Base-by-base conservation (phyloP, 2,797 vertebrate species). In the Coranthus polyacanthus region DNA sequence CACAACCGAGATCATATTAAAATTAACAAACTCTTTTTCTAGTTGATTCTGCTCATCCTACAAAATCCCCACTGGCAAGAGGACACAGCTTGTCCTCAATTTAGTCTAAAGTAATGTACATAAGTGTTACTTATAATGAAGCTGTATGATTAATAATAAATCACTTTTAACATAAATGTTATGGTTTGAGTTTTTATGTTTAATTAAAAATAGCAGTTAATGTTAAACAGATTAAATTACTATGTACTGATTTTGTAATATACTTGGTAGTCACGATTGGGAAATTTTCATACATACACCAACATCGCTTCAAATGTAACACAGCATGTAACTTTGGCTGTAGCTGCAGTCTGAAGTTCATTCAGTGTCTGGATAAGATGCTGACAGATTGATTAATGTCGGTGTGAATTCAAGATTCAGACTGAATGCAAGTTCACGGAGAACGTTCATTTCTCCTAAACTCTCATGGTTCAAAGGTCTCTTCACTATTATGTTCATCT, bases 101-200 rank as follows among this genome's bases (percentile, higher is more conserved):
- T 24, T 16, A 62, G 29, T 32, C 29, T 11, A 63, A 22, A 59
- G 7, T 29, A 50, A 51, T 84, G 60, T 80, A 78, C 61, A 81
- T 81, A 76, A 65, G 13, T 2, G 60, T 22, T 56, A 16, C 0
- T 18, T 32, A 16, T 69, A 47, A 47, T 66, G 3, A 62, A 59
- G 16, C 10, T 4, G 6, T 75, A 0, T 79, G 15, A 58, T 51
- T 59, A 11, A 45, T 21, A 51, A 74, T 72, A 65, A 78, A 84
- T 66, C 12, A 12, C n/a, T 79, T 16, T 29, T 32, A 62, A 64
- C 2, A 16, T 51, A 5, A 38, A 3, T 43, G 10, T 22, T 38
- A 0, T 41, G 0, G 2, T 56, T 5, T 55, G 17, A 65, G 24
- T 52, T 57, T 42, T 24, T 22, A 0, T 46, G 2, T 38, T 70